Evolutionary conservation across 2,888 invertebrate species (phyloP).

Genomic region (Caenorhabditis virilis): DNA sequence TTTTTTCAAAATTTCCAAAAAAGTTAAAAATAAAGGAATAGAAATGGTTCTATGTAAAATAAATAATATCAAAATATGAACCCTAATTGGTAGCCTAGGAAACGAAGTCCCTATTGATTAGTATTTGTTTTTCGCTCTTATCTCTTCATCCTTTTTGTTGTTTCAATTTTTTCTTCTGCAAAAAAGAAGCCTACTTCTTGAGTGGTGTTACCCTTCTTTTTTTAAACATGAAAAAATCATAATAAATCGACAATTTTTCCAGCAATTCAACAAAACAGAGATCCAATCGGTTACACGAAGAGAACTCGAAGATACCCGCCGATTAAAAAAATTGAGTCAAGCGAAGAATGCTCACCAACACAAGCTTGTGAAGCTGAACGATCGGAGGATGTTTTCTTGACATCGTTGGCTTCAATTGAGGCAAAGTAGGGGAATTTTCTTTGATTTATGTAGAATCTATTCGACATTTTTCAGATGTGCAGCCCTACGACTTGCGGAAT

Average conservation of each 20-base stretch:
- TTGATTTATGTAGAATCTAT: neutral
- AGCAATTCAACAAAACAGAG: constrained; percentile 68
- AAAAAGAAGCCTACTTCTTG: too few relatives aligned
- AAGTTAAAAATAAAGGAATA: too few relatives aligned
- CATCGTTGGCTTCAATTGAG: constrained; percentile 12
- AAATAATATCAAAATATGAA: too few relatives aligned
- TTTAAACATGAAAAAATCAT: neutral
- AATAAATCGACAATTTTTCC: constrained; percentile 8
- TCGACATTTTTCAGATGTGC: constrained; percentile 8
- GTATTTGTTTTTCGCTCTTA: too few relatives aligned
- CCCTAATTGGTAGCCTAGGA: too few relatives aligned
- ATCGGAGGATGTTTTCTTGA: constrained; percentile 19
- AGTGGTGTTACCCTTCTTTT: neutral
- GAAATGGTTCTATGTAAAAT: too few relatives aligned
- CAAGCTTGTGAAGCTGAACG: constrained; percentile 9
- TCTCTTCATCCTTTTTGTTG: too few relatives aligned
- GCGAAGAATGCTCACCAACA: constrained; percentile 44
- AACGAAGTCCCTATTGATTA: too few relatives aligned
- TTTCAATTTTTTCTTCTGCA: constrained; percentile 1
- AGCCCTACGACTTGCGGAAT: constrained; percentile 40
- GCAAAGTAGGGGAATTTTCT: constrained; percentile 7
- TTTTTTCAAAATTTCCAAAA: too few relatives aligned
- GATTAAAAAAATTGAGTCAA: constrained; percentile 42
- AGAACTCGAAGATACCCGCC: constrained; percentile 65
- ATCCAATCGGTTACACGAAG: constrained; percentile 68